Evolutionary conservation across 2,113 vertebrate genomes (phyloP), one percentile per base, ranked within the genome.

Genomic region (Hemichromis elongatus): DNA sequence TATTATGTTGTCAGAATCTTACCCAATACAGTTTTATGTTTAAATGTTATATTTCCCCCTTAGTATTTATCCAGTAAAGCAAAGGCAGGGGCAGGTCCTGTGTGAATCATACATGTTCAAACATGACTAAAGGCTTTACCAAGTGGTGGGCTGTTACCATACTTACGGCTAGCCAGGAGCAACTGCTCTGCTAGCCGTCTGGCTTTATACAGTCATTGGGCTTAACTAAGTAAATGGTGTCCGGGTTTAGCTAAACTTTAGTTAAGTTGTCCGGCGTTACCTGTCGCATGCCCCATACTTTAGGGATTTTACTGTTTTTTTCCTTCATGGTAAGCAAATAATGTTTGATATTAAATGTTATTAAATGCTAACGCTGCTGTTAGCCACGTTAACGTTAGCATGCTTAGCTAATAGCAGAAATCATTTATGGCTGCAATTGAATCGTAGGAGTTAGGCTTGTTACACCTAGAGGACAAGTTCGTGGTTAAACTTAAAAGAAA

Each of bases 261-360:
- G 42, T 50, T n/a, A 55, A 42, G 13, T 26, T 52, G 42, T 12
- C 5, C 6, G 37, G 14, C 5, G 9, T 42, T 59, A 28, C 42
- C 57, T 40, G 30, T 6, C 24, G 18, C 3, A 45, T 83, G 75
- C 45, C 16, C 50, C 24, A 78, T 28, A 52, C n/a, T 45, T 80
- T 12, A 24, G 78, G 61, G 77, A 78, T 56, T 86, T 80, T 37
- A 14, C 45, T 30, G 19, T 5, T 21, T 24, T 68, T 68, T 61
- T 37, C 78, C 82, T 93, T 90, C 66, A 89, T 93, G 93, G 94
- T 95, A 35, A 88, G 94, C 55, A 75, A 75, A 30, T 47, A 53
- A 42, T 9, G n/a, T 13, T 12, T 53, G 42, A 59, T 42, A 21
- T 54, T 66, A 9, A 59, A 59, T 42, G n/a, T 54, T 66, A 9